Evolutionary conservation across 1,140 invertebrate genomes (phyloP).

Genomic region (Mamestra configurata): DNA sequence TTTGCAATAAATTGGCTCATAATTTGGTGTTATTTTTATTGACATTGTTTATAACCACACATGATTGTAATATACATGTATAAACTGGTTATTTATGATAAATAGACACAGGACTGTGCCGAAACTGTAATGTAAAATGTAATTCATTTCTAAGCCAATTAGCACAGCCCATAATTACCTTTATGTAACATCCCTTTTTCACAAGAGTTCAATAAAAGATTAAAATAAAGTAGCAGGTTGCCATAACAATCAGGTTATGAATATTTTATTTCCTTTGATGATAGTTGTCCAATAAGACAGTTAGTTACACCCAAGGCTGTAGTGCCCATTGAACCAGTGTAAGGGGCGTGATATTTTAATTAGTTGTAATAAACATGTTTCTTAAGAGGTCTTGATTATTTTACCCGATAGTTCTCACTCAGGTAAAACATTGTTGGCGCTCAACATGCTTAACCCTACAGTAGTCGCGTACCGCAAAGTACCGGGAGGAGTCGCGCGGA

Average conservation of each 20-base stretch:
- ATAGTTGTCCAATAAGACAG: background rate
- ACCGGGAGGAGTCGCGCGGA: no score
- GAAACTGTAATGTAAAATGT: background rate
- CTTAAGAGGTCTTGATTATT: background rate
- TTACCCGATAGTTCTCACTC: no score
- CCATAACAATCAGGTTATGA: background rate
- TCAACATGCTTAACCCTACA: no score
- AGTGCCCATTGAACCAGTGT: background rate
- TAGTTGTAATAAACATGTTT: background rate
- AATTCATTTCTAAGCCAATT: background rate
- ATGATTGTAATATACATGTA: no score
- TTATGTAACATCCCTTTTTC: background rate
- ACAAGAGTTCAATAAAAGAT: background rate
- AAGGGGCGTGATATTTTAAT: background rate
- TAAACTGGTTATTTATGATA: background rate
- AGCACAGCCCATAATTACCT: background rate
- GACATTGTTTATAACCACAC: no score
- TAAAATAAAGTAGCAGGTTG: background rate
- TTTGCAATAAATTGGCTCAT: no score
- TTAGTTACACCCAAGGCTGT: background rate
- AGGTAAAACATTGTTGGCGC: no score
- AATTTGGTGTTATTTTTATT: no score
- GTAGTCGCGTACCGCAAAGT: no score
- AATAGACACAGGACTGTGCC: background rate
- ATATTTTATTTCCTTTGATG: background rate